These are phyloP conservation scores for Takifugu rubripes DNA, from an alignment of 2,797 vertebrate species.

Conservation along the genomic window DNA sequence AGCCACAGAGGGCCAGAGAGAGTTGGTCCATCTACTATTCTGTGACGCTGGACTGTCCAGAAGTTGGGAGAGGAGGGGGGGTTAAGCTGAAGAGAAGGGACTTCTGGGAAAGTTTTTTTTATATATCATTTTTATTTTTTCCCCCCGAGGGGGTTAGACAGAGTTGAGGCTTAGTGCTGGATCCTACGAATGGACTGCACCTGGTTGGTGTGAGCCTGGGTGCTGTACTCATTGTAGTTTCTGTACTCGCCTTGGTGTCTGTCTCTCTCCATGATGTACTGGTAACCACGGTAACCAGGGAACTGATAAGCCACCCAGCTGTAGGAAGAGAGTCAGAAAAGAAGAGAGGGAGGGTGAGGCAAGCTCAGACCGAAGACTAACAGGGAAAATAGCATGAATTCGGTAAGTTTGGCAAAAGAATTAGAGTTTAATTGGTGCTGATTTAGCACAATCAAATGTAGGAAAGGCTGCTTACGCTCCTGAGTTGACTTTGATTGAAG, in stretches of 20 bases:
- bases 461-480: constrained; percentile 82
- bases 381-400: not conserved
- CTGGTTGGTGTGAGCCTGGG: constrained; percentile 95
- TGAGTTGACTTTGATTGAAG: constrained; percentile 91
- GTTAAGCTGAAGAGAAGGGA: constrained; percentile 33
- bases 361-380: not conserved
- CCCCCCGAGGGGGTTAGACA: constrained; percentile 26
- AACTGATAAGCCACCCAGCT: constrained; percentile 98
- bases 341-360: not conserved
- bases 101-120: constrained; percentile 22
- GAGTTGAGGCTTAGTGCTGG: constrained; percentile 82
- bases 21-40: constrained; percentile 56
- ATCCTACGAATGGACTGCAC: constrained; percentile 96
- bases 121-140: not conserved
- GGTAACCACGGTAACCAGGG: constrained; percentile 96
- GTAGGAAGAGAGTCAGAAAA: constrained; percentile 18
- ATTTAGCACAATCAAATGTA: not conserved
- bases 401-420: not conserved
- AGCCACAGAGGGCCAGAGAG: constrained; percentile 65
- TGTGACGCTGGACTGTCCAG: constrained; percentile 52
- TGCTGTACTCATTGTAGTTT: constrained; percentile 91
- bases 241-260: constrained; percentile 91
- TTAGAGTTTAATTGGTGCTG: not conserved
- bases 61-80: not conserved
- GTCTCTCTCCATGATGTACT: constrained; percentile 95